These are phyloP conservation scores for Petrolisthes manimaculis DNA, from an alignment of 2,888 invertebrate species.

Conservation along the genomic window DNA sequence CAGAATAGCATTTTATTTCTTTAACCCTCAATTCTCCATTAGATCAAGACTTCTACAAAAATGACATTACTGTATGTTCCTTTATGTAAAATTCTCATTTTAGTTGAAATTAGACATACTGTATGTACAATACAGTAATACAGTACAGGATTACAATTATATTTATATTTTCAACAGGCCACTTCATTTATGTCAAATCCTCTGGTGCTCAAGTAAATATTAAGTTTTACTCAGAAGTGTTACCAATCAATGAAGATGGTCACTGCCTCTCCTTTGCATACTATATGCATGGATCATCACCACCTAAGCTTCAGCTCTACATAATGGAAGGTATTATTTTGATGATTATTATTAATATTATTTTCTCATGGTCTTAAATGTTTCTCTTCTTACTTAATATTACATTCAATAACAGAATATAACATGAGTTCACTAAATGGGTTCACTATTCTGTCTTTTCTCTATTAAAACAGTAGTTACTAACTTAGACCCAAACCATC, in stretches of 20 bases:
- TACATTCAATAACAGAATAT: not conserved
- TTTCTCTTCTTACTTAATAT: not conserved
- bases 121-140: not conserved
- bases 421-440: not conserved
- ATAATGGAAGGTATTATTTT: slow-evolving; percentile 34
- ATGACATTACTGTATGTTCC: not conserved
- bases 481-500: too few species aligned
- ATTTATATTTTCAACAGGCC: slow-evolving; percentile 29
- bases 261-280: slow-evolving; percentile 53
- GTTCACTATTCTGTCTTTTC: not conserved
- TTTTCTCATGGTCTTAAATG: not conserved
- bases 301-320: slow-evolving; percentile 39
- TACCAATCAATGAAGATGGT: not conserved
- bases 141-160: not conserved
- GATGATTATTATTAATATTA: not conserved
- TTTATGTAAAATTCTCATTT: not conserved
- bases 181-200: slow-evolving; percentile 36
- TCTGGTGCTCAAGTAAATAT: not conserved
- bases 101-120: not conserved
- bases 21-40: too few species aligned
- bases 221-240: slow-evolving; percentile 20
- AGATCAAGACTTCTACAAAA: not conserved
- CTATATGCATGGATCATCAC: slow-evolving; percentile 54
- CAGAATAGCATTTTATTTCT: too few species aligned
- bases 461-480: not conserved